phyloP scores from a whole-genome alignment of 2,888 invertebrate species.

The Machimus atricapillus region DNA sequence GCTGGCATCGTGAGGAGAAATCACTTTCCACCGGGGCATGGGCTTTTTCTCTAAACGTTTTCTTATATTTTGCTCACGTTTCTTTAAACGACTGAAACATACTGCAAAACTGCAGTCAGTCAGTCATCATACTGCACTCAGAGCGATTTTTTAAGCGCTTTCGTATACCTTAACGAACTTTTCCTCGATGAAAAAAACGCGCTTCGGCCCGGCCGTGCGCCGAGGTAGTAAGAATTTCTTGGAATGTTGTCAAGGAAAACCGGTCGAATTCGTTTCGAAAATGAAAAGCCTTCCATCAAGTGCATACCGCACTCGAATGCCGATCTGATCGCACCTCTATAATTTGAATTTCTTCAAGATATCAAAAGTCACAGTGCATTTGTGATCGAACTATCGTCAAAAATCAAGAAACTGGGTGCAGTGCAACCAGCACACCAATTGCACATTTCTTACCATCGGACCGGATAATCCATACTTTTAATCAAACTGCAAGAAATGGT shows the following conservation, averaged over 20 bases:
- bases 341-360: not conserved
- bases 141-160: not conserved
- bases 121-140: constrained; percentile 7
- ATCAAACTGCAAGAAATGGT: too few species aligned
- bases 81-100: not conserved
- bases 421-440: not conserved
- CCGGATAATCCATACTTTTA: too few species aligned
- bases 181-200: not conserved
- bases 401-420: not conserved
- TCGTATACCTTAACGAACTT: constrained; percentile 8
- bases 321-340: not conserved
- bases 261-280: constrained; percentile 24
- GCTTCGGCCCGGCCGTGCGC: not conserved
- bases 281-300: constrained; percentile 34
- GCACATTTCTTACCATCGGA: not conserved
- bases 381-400: not conserved
- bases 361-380: not conserved
- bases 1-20: not conserved
- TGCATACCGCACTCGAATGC: not conserved
- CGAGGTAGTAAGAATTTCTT: not conserved
- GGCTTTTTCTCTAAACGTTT: not conserved
- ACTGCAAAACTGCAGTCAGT: not conserved
- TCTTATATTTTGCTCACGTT: not conserved
- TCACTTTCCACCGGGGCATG: not conserved
- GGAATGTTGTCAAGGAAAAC: constrained; percentile 43